Percentiles rank a stretch among this genome's conserved stretches.
Conservation (phyloP, 64 coral and sea anemone species). For the Hydrozoanthus tunicans region DNA sequence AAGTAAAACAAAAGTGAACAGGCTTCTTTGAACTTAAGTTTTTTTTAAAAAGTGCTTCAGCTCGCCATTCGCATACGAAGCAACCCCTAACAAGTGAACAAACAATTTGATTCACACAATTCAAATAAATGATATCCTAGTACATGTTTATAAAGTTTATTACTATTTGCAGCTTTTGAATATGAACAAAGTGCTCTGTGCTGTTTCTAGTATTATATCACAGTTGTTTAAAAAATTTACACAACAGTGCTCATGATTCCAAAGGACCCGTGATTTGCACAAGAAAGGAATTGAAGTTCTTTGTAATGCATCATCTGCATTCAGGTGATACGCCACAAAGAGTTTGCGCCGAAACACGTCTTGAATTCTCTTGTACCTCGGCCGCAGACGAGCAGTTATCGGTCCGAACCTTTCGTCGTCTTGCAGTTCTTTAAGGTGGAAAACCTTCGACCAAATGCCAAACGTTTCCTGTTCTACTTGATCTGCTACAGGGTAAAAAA, state of each 20-base stretch:
- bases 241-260: neutral
- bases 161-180: neutral
- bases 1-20: no score
- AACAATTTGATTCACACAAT: no score
- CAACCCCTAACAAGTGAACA: no score
- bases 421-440: neutral
- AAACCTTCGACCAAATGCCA: neutral
- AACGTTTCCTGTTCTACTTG: neutral
- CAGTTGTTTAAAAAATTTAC: neutral
- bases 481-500: neutral
- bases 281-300: neutral
- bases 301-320: neutral
- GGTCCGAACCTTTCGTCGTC: neutral
- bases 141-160: no score
- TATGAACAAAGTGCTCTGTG: neutral
- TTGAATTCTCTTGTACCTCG: neutral
- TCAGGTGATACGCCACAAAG: neutral
- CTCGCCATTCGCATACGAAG: no score
- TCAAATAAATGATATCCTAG: no score
- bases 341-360: neutral
- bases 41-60: no score
- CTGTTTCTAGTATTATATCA: neutral
- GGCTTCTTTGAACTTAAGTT: no score
- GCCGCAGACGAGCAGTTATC: neutral
- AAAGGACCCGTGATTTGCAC: conserved; percentile 5